A percentile compares a stretch with the other conserved stretches of the same genome.
phyloP scores from a whole-genome alignment of 2,888 invertebrate genomes.

The Lithosia quadra region DNA sequence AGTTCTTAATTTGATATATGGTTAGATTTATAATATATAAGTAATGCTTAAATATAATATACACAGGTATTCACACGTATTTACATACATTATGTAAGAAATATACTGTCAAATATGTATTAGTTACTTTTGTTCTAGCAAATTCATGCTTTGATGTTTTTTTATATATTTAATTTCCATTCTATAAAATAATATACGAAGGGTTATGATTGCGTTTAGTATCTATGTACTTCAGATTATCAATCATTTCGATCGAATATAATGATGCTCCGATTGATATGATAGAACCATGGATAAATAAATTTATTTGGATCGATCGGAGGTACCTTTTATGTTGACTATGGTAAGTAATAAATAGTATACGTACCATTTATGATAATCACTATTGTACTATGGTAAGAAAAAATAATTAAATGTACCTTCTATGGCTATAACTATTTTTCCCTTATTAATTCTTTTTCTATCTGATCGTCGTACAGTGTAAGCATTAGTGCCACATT shows the following conservation, averaged over 20 bases:
- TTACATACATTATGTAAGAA: neutral
- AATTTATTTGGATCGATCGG: neutral
- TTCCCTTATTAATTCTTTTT: no score
- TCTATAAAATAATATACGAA: neutral
- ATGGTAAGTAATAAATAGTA: no score
- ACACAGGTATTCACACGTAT: no score
- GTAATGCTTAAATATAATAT: neutral
- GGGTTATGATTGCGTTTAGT: neutral
- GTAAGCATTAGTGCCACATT: no score
- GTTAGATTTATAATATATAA: neutral
- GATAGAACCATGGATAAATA: neutral
- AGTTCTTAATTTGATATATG: neutral
- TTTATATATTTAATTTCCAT: neutral
- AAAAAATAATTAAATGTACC: no score
- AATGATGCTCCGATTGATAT: neutral
- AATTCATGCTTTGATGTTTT: neutral
- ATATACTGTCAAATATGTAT: neutral
- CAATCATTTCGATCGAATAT: neutral
- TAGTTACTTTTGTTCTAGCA: conserved; percentile 1
- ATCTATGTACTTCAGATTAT: neutral
- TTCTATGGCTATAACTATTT: no score
- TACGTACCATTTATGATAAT: no score
- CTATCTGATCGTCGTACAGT: no score
- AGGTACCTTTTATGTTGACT: neutral
- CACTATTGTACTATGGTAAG: no score